Base-by-base conservation (phyloP, 2,797 vertebrate genomes). In the Adrianichthys oophorus region DNA sequence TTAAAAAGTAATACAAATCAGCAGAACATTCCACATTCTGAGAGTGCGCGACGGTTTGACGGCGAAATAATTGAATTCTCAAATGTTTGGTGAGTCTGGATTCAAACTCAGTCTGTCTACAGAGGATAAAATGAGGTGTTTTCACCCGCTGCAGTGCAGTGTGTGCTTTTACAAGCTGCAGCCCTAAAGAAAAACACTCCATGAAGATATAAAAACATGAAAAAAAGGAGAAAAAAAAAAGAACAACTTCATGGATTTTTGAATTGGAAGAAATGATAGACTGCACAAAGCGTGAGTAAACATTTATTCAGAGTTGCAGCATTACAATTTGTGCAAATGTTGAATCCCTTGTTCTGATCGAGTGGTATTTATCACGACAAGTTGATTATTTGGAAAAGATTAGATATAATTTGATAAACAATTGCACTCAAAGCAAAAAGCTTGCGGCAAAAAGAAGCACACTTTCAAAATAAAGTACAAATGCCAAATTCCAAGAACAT, bases 291-390 rank as follows among this genome's bases (percentile, higher is more conserved):
- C 55, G 46, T 15, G 53, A 60, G 62, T 72, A 74, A 74, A 88
- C 79, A 87, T 52, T 21, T 59, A 87, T 58, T 71, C 67, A 23
- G 57, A 59, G 68, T 64, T 44, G 1, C 40, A 46, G 32, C 32
- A 32, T 75, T 70, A 72, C 62, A 81, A 47, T 72, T 78, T 86
- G 84, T 82, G 80, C 74, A 86, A 86, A 89, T 84, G 70, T 92
- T 92, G 87, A 90, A 87, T 90, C 48, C 58, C 72, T 69, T 74
- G 70, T 80, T 70, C 70, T 69, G 54, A 70, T 72, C 79, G 66
- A 83, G 82, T 79, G 32, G 29, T 10, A 8, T 8, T 8, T 32
- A 32, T 32, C 29, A 32, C 32, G 12, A 32, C 2, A 32, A 32
- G 1, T 26, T 26, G 26, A 6, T 3, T 32, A 32, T 32, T 32